Evolutionary conservation across 2,888 invertebrate species (phyloP).

Genomic region (Torymus texanus): DNA sequence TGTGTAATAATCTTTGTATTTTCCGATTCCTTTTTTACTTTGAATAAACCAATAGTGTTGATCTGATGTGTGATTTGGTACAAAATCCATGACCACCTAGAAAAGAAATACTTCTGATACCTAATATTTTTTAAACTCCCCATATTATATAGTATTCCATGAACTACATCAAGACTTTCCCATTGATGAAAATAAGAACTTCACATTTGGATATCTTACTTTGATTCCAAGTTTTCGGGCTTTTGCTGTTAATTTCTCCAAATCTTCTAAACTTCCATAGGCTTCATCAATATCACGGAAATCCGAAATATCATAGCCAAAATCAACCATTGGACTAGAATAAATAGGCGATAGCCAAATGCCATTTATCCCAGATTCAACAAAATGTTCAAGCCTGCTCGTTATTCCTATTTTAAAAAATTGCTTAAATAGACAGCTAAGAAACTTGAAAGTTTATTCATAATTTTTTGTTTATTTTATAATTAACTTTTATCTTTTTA

Average conservation of each 20-base stretch:
- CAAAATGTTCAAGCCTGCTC: constrained; percentile 79
- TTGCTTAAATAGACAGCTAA: no score
- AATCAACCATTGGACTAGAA: constrained; percentile 88
- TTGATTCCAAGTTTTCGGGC: constrained; percentile 78
- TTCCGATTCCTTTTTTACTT: constrained; percentile 67
- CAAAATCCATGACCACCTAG: constrained; percentile 81
- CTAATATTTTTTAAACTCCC: no score
- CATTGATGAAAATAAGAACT: background rate
- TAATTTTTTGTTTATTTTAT: no score
- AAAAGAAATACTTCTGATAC: constrained; percentile 57
- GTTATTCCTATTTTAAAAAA: constrained; percentile 76
- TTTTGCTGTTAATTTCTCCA: constrained; percentile 78
- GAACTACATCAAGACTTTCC: constrained; percentile 61
- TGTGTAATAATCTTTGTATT: constrained; percentile 77
- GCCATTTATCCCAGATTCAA: constrained; percentile 83
- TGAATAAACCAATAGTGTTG: constrained; percentile 78
- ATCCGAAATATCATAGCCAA: constrained; percentile 91
- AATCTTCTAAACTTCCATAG: constrained; percentile 86
- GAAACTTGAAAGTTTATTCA: no score
- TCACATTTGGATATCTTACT: constrained; percentile 67
- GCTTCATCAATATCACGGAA: constrained; percentile 83
- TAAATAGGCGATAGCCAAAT: constrained; percentile 92
- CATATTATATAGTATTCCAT: no score
- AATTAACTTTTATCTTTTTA: no score
- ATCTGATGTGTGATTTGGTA: constrained; percentile 78